Evolutionary conservation across 1,140 invertebrate species (phyloP).

Genomic region (Pseudomyrmex flavicornis): DNA sequence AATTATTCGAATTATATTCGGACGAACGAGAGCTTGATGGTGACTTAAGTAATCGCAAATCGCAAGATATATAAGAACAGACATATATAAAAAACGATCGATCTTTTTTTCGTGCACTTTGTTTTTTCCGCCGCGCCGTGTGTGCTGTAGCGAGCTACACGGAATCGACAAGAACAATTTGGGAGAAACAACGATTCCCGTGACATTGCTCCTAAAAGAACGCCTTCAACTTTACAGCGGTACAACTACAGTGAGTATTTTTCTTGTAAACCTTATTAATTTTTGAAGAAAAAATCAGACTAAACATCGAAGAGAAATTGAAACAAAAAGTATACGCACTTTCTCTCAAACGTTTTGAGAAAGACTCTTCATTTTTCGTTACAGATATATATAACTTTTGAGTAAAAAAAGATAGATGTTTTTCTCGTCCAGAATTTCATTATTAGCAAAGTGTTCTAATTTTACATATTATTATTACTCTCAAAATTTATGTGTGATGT

Average conservation of each 20-base stretch:
- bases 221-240: constrained; percentile 2
- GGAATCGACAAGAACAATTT: background rate
- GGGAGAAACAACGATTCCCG: background rate
- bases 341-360: too few relatives aligned
- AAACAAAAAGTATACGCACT: too few relatives aligned
- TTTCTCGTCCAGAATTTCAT: too few relatives aligned
- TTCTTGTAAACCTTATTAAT: background rate
- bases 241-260: constrained; percentile 24
- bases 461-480: too few relatives aligned
- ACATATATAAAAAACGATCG: background rate
- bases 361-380: too few relatives aligned
- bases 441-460: too few relatives aligned
- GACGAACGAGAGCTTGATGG: background rate
- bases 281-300: background rate
- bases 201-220: background rate
- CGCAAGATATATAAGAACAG: background rate
- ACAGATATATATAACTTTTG: too few relatives aligned
- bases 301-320: too few relatives aligned
- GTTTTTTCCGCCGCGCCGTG: background rate
- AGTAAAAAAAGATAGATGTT: too few relatives aligned
- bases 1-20: background rate
- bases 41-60: constrained; percentile 33
- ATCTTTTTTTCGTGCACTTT: background rate
- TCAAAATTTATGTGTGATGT: too few relatives aligned
- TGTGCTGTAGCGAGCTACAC: background rate